Conservation (phyloP, 2,888 invertebrate species). For the Scelioninae gen. 1 region DNA sequence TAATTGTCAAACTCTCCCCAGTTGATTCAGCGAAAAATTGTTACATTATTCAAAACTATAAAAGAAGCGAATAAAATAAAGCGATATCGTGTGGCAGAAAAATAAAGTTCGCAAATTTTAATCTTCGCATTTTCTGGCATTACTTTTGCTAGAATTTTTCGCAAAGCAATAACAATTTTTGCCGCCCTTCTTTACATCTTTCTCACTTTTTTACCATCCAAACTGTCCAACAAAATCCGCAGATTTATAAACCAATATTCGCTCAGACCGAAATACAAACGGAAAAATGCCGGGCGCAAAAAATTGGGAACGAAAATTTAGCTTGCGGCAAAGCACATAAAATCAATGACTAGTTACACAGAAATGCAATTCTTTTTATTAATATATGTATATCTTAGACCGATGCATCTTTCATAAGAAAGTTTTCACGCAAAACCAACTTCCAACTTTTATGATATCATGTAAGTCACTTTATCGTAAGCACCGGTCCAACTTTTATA, state of each 20-base stretch:
- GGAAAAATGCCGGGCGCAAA: background rate
- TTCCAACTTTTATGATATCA: conserved; percentile 65
- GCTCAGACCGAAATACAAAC: background rate
- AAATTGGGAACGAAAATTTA: conserved; percentile 18
- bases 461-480: conserved; percentile 67
- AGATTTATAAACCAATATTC: conserved; percentile 31
- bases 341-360: conserved; percentile 49
- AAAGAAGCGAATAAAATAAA: background rate
- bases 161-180: conserved; percentile 14
- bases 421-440: conserved; percentile 43
- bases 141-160: conserved; percentile 1
- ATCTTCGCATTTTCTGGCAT: background rate
- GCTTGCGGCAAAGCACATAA: conserved; percentile 27
- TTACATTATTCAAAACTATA: conserved; percentile 20
- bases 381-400: conserved; percentile 52
- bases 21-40: conserved; percentile 28
- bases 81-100: background rate
- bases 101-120: background rate
- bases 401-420: conserved; percentile 66
- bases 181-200: conserved; percentile 14
- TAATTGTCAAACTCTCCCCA: conserved; percentile 35
- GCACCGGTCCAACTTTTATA: conserved; percentile 65
- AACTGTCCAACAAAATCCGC: conserved; percentile 27
- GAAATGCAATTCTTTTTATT: conserved; percentile 50
- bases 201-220: conserved; percentile 15